Base-by-base conservation (phyloP, 2,797 vertebrate genomes). In the Rhinoraja longicauda region DNA sequence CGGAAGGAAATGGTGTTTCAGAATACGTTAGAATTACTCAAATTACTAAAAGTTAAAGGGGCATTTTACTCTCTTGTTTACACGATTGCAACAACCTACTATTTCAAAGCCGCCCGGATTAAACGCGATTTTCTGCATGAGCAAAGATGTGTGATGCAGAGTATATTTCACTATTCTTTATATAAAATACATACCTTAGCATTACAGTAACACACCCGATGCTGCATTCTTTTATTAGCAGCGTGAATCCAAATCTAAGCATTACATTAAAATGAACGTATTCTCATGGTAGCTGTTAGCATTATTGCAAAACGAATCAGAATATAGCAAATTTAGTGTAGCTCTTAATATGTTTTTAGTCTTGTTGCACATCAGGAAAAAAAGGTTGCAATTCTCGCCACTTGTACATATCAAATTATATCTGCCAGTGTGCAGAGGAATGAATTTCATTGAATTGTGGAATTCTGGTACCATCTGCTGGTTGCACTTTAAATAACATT, bases 381-480 rank as follows among this genome's bases (percentile, higher is more conserved):
- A 57, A 26, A 82, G 15, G 29, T 88, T 29, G 84, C 59, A 7
- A 15, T 36, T 64, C 59, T 88, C 59, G 57, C 64, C 57, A 64
- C 29, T 57, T 64, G 13, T 64, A 45, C 45, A 45, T 45, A 32
- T 32, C 59, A 64, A 86, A 62, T 62, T 84, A 59, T 24, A 29
- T n/a, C 90, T 12, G 67, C 45, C 19, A 45, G 8, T 26, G 29
- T 45, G 24, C 45, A 21, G 92, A 13, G 12, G 15, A 78, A 88
- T 73, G 59, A 93, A 57, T 19, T 4, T 86, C 70, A 84, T 93
- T 93, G 84, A 95, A 95, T 94, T 94, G 90, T 93, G 92, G 94
- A 94, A 94, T 93, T 95, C 95, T 95, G 95, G 94, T 95, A 95
- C 95, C 95, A 96, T 94, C 95, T 95, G 95, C 95, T 95, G 95